A percentile compares a stretch with the other conserved stretches of the same genome.
These are phyloP conservation scores for Micrasema longulum DNA, from an alignment of 1,140 invertebrate genomes.

Conservation along the genomic window DNA sequence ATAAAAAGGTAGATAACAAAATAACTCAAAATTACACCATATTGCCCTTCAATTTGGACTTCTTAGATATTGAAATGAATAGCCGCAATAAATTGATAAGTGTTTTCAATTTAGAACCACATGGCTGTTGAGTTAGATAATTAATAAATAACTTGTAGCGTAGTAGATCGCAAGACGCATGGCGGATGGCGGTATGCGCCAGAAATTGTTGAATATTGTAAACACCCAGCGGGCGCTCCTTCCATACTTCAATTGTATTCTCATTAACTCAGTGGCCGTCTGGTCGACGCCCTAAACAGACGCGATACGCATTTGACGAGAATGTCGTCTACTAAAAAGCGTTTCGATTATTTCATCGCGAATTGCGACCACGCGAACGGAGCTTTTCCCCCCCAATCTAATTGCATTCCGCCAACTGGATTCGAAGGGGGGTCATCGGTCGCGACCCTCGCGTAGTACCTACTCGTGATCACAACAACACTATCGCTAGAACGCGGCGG, in stretches of 20 bases:
- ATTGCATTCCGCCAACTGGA: constrained; percentile 24
- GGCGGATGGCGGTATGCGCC: not conserved
- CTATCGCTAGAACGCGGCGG: constrained; percentile 6
- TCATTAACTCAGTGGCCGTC: constrained; percentile 37
- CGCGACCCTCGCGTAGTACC: constrained; percentile 27
- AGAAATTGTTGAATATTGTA: constrained; percentile 37
- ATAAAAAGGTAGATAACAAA: no score
- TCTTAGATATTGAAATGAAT: no score
- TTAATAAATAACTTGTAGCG: constrained; percentile 10
- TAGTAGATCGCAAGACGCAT: not conserved
- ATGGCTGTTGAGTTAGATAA: constrained; percentile 21
- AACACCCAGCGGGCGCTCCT: constrained; percentile 30
- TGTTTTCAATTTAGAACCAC: constrained; percentile 21
- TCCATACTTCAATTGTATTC: constrained; percentile 34
- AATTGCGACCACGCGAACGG: constrained; percentile 20
- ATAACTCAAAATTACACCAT: no score
- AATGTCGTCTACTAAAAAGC: not conserved
- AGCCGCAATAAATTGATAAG: not conserved
- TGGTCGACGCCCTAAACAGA: constrained; percentile 39
- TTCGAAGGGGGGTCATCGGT: constrained; percentile 30
- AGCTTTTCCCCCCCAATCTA: constrained; percentile 16
- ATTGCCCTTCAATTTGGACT: no score
- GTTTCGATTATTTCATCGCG: constrained; percentile 25
- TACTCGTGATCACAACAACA: constrained; percentile 11
- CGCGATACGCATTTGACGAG: constrained; percentile 18